Evolutionary conservation across 2,113 vertebrate species (phyloP).

Genomic region (Ageneiosus marmoratus): DNA sequence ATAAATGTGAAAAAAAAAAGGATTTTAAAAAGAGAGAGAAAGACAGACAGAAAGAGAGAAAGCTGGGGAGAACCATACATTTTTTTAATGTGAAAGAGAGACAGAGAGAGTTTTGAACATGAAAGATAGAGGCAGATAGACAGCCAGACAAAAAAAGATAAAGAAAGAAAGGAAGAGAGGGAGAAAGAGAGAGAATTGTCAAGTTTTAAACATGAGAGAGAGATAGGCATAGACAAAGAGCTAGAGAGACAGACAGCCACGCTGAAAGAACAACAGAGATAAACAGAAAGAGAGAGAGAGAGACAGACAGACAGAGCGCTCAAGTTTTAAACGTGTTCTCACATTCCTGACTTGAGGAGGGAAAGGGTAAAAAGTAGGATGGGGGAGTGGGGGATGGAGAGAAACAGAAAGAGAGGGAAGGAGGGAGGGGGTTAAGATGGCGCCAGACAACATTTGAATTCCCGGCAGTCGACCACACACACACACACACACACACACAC

Average conservation of each 20-base stretch:
- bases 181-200: slow-evolving; percentile 20
- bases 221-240: slow-evolving; percentile 46
- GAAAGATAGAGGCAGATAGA: background rate
- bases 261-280: slow-evolving; percentile 25
- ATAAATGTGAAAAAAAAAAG: too few relatives aligned
- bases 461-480: slow-evolving; percentile 63
- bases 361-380: slow-evolving; percentile 42
- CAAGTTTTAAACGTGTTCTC: slow-evolving; percentile 65
- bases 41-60: background rate
- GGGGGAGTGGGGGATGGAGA: slow-evolving; percentile 13
- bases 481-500: slow-evolving; percentile 34
- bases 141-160: slow-evolving; percentile 34
- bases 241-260: slow-evolving; percentile 15
- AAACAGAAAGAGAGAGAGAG: slow-evolving; percentile 46
- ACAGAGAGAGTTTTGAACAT: background rate
- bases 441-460: slow-evolving; percentile 74
- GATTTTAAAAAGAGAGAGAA: background rate
- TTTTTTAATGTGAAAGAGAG: too few relatives aligned
- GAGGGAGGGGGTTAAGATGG: slow-evolving; percentile 72
- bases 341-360: slow-evolving; percentile 71
- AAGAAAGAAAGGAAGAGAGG: slow-evolving; percentile 25
- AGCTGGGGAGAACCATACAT: background rate
- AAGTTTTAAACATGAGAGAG: background rate
- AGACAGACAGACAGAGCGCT: slow-evolving; percentile 32
- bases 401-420: slow-evolving; percentile 43